Evolutionary conservation across 2,888 invertebrate genomes (phyloP).

Genomic region (Spisula solida): DNA sequence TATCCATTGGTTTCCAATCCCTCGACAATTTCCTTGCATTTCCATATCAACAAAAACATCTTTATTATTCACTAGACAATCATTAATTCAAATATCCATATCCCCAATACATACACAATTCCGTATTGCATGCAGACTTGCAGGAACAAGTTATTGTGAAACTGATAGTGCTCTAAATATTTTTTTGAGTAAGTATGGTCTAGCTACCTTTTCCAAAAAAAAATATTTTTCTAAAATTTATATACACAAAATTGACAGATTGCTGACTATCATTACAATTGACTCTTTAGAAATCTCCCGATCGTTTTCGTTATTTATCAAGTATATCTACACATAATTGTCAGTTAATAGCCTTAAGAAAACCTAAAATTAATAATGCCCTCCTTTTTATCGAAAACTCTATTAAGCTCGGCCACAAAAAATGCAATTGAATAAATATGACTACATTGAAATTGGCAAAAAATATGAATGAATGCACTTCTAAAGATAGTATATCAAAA

Average conservation of each 20-base stretch:
- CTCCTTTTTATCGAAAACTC: not conserved
- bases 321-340: conserved; percentile 11
- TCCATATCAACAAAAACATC: not conserved
- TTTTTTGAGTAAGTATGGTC: no score
- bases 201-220: no score
- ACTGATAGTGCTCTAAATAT: no score
- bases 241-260: not conserved
- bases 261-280: not conserved
- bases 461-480: not conserved
- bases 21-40: not conserved
- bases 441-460: not conserved
- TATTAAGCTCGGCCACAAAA: not conserved
- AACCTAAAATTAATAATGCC: conserved; percentile 1
- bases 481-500: not conserved
- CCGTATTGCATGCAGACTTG: not conserved
- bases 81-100: not conserved
- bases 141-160: no score
- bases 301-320: not conserved
- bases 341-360: conserved; percentile 12
- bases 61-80: conserved; percentile 1
- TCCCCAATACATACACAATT: not conserved
- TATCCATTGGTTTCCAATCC: not conserved
- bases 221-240: no score
- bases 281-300: not conserved
- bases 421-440: conserved; percentile 15